Conservation (phyloP, 2,113 vertebrate species). For the Thamnaconus septentrionalis region DNA sequence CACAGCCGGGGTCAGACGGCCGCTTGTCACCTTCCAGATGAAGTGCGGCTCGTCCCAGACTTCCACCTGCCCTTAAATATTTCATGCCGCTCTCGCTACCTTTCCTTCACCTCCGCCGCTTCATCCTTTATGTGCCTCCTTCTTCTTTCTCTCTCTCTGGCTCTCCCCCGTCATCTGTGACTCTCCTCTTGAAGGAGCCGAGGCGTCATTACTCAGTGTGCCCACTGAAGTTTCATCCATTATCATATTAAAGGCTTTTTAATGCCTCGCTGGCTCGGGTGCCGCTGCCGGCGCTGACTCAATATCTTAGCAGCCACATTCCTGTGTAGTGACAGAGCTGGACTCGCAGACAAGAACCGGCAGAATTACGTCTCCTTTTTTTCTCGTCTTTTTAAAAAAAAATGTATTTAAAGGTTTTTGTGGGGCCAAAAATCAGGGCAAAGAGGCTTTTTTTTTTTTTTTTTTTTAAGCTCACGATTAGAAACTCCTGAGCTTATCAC, state of each 20-base stretch:
- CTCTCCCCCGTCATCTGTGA: constrained; percentile 45
- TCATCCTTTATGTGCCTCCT: constrained; percentile 7
- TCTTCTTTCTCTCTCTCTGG: constrained; percentile 11
- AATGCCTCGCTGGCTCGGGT: constrained; percentile 56
- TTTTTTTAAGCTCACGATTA: too few species aligned
- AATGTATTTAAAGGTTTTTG: too few species aligned
- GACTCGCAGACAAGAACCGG: constrained; percentile 23
- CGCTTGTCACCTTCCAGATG: constrained; percentile 8
- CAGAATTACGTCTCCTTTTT: not conserved
- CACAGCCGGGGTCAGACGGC: constrained; percentile 3
- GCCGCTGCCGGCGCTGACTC: constrained; percentile 38
- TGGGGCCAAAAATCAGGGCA: too few species aligned
- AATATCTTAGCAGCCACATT: constrained; percentile 33
- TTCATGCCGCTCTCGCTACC: constrained; percentile 20
- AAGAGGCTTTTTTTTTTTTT: too few species aligned
- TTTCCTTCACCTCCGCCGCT: constrained; percentile 21
- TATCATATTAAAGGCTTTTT: constrained; percentile 79
- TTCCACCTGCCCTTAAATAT: constrained; percentile 32
- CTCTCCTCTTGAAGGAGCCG: constrained; percentile 59
- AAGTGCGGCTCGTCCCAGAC: not conserved
- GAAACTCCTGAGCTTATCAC: too few species aligned
- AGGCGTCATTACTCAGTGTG: constrained; percentile 60
- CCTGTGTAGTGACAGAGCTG: constrained; percentile 23
- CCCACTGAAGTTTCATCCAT: constrained; percentile 61
- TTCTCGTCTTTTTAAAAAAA: too few species aligned